Conservation (phyloP, 2,888 invertebrate species). For the Nineta flava region DNA sequence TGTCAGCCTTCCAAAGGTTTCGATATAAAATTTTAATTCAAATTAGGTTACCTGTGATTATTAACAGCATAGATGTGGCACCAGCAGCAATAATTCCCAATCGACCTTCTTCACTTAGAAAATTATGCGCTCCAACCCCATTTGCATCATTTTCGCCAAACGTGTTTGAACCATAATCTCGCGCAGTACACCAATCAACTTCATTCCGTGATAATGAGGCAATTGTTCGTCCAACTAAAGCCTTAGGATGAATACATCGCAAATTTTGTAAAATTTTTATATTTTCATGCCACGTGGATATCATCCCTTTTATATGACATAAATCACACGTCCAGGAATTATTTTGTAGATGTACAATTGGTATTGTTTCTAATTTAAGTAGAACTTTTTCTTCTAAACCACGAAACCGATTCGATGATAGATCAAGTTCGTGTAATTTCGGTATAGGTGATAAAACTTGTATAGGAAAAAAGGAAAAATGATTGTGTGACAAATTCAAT, state of each 20-base stretch:
- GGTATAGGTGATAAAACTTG: slow-evolving; percentile 38
- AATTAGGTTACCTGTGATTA: slow-evolving; percentile 22
- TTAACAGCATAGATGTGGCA: slow-evolving; percentile 37
- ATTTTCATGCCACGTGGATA: slow-evolving; percentile 26
- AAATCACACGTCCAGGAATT: slow-evolving; percentile 56
- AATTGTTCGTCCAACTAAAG: slow-evolving; percentile 32
- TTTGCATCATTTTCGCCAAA: slow-evolving; percentile 15
- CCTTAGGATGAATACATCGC: slow-evolving; percentile 40
- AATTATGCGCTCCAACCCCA: slow-evolving; percentile 11
- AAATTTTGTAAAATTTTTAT: slow-evolving; percentile 35
- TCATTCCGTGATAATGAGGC: slow-evolving; percentile 23
- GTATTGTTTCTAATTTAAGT: slow-evolving; percentile 38
- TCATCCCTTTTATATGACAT: slow-evolving; percentile 41
- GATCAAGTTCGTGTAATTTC: slow-evolving; percentile 45
- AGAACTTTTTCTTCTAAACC: slow-evolving; percentile 42
- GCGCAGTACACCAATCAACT: slow-evolving; percentile 31
- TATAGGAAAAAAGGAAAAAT: slow-evolving; percentile 39
- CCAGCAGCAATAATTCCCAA: slow-evolving; percentile 34
- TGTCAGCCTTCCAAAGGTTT: too few species aligned
- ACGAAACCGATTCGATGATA: slow-evolving; percentile 56
- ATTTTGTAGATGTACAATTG: slow-evolving; percentile 34
- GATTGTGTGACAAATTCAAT: slow-evolving; percentile 60
- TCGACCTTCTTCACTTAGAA: slow-evolving; percentile 35
- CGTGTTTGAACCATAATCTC: slow-evolving; percentile 34
- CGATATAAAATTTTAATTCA: too few species aligned